Percentiles rank a stretch among this genome's conserved stretches.
phyloP scores from a whole-genome alignment of 2,113 vertebrate species.

The Alethe castanea region DNA sequence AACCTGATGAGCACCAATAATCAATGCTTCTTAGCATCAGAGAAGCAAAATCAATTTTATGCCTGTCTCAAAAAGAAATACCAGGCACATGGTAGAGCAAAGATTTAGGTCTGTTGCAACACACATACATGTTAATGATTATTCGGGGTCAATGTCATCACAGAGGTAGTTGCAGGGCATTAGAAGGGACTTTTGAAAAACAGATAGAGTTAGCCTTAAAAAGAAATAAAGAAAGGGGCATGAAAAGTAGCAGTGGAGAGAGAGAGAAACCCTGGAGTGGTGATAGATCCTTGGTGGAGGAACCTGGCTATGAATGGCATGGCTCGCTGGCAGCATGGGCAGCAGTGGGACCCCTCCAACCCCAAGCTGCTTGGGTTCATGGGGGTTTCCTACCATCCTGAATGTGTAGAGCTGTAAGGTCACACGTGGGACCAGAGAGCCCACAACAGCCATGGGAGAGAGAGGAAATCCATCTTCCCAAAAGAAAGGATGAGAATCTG shows the following conservation, averaged over 20 bases:
- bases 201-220: not conserved
- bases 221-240: not conserved
- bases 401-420: not conserved
- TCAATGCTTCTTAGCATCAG: not conserved
- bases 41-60: not conserved
- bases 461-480: rapidly evolving
- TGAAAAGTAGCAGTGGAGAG: not conserved
- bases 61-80: not conserved
- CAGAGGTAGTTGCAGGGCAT: not conserved
- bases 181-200: not conserved
- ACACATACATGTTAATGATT: not conserved
- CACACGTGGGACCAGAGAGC: rapidly evolving
- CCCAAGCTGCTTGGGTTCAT: rapidly evolving
- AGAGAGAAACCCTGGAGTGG: not conserved
- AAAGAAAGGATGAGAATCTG: not conserved
- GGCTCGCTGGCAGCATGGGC: not conserved
- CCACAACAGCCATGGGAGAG: not conserved
- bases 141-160: not conserved
- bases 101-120: not conserved
- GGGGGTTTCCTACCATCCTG: not conserved
- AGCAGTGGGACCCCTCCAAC: not conserved
- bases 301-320: rapidly evolving
- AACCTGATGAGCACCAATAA: not conserved
- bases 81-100: rapidly evolving
- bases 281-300: not conserved